Evolutionary conservation across 2,888 invertebrate genomes (phyloP).

Genomic region (Drosophila affinis): DNA sequence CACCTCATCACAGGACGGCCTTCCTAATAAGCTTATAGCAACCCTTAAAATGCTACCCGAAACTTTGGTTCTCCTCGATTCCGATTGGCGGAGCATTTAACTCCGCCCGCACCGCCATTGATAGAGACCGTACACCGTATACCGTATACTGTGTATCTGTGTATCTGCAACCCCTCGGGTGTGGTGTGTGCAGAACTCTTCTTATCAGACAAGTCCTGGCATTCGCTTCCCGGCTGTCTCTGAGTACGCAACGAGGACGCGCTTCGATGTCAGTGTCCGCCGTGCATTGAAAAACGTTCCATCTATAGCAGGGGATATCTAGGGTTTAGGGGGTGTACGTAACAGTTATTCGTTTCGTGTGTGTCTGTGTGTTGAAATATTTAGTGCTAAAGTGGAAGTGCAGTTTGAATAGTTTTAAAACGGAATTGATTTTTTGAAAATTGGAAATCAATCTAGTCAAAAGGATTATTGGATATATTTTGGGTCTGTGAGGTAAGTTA

Average conservation of each 20-base stretch:
- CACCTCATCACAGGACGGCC: neutral
- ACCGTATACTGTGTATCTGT: conserved; percentile 22
- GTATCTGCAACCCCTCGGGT: conserved; percentile 42
- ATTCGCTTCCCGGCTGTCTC: conserved; percentile 54
- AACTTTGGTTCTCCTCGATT: conserved; percentile 39
- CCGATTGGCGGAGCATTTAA: conserved; percentile 49
- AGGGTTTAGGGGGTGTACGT: conserved; percentile 3
- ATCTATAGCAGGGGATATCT: conserved; percentile 3
- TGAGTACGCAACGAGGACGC: conserved; percentile 61
- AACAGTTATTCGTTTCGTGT: neutral
- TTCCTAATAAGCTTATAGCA: conserved; percentile 69
- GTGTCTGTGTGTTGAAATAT: conserved; percentile 1
- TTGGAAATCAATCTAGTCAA: neutral
- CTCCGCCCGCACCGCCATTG: conserved; percentile 72
- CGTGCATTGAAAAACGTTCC: conserved; percentile 7
- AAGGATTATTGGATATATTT: neutral
- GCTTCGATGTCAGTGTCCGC: conserved; percentile 39
- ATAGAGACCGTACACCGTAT: conserved; percentile 34
- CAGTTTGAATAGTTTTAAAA: conserved; percentile 30
- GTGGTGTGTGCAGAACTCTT: conserved; percentile 1
- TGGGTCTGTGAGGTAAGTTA: neutral
- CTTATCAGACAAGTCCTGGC: conserved; percentile 62
- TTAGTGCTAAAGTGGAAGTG: conserved; percentile 26
- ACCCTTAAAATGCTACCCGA: conserved; percentile 59
- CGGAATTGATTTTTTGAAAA: neutral